Percentiles rank a stretch among this genome's conserved stretches.
These are phyloP conservation scores for Eucidaris tribuloides DNA, from an alignment of 35 echinoderm and acorn worm genomes.

Conservation along the genomic window DNA sequence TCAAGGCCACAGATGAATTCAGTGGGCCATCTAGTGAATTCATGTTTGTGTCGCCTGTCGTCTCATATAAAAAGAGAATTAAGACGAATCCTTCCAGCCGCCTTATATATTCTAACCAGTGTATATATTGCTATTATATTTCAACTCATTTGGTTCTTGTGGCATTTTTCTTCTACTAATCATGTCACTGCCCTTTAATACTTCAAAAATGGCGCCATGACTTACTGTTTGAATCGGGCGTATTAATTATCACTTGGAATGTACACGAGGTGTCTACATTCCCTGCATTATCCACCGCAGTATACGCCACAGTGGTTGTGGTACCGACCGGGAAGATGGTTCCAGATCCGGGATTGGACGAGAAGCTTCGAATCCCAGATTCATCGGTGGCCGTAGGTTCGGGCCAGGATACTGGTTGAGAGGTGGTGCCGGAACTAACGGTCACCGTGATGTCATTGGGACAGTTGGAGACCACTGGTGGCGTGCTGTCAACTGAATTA, in stretches of 20 bases:
- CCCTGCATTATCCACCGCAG: neutral
- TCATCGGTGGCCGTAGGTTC: conserved; percentile 21
- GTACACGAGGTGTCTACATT: neutral
- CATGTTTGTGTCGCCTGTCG: neutral
- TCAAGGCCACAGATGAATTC: no score
- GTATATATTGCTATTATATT: no score
- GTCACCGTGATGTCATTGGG: neutral
- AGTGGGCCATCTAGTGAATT: no score
- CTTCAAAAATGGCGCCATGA: no score
- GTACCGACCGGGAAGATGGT: neutral
- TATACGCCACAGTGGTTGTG: conserved; percentile 3
- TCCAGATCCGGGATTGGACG: neutral
- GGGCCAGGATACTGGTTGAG: neutral
- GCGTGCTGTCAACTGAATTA: neutral
- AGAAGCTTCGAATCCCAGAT: neutral
- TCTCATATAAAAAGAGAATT: neutral
- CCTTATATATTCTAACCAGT: no score
- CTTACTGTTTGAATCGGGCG: neutral
- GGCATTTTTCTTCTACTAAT: no score
- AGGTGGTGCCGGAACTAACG: neutral
- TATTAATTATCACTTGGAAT: neutral
- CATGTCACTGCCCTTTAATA: no score
- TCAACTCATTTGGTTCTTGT: neutral
- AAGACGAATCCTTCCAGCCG: neutral
- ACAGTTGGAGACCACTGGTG: conserved; percentile 15